Percentiles rank a stretch among this genome's conserved stretches.
phyloP scores from a whole-genome alignment of 1,140 invertebrate species.

The Pseudomyrmex dendroicus region DNA sequence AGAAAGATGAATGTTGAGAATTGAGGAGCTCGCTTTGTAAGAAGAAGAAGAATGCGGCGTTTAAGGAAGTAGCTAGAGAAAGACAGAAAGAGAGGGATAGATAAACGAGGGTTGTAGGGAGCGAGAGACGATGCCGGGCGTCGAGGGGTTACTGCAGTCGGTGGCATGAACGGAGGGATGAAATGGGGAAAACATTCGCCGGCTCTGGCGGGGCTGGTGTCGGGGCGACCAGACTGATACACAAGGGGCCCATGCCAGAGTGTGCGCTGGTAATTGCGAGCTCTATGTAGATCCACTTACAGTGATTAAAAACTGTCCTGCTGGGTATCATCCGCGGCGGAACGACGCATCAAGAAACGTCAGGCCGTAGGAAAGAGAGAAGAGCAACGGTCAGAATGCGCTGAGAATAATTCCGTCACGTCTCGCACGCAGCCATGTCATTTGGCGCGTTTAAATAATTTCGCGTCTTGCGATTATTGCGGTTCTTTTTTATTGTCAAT shows the following conservation, averaged over 20 bases:
- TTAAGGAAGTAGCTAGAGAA: slow-evolving; percentile 32
- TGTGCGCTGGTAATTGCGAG: slow-evolving; percentile 83
- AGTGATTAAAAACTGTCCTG: slow-evolving; percentile 86
- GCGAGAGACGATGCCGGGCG: slow-evolving; percentile 50
- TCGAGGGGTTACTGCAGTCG: slow-evolving; percentile 60
- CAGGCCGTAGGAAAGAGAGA: slow-evolving; percentile 16
- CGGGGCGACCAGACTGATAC: slow-evolving; percentile 75
- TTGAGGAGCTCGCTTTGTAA: slow-evolving; percentile 4
- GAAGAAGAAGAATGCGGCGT: slow-evolving; percentile 50
- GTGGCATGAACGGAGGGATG: slow-evolving; percentile 54
- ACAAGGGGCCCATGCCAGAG: slow-evolving; percentile 79
- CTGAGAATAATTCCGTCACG: slow-evolving; percentile 55
- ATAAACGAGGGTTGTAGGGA: slow-evolving; percentile 15
- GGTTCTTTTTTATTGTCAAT: background rate
- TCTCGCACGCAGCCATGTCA: slow-evolving; percentile 36
- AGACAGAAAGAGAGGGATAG: slow-evolving; percentile 28
- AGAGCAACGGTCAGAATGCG: slow-evolving; percentile 28
- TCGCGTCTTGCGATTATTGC: background rate
- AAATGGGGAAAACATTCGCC: slow-evolving; percentile 78
- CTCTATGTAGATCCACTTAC: slow-evolving; percentile 85
- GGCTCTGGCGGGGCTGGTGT: slow-evolving; percentile 52
- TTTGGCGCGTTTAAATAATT: slow-evolving; percentile 21
- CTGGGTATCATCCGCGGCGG: slow-evolving; percentile 78
- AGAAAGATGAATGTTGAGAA: slow-evolving; percentile 38
- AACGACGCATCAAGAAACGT: slow-evolving; percentile 56